Evolutionary conservation across 2,888 invertebrate genomes (phyloP).

Genomic region (Agrotis clavis): DNA sequence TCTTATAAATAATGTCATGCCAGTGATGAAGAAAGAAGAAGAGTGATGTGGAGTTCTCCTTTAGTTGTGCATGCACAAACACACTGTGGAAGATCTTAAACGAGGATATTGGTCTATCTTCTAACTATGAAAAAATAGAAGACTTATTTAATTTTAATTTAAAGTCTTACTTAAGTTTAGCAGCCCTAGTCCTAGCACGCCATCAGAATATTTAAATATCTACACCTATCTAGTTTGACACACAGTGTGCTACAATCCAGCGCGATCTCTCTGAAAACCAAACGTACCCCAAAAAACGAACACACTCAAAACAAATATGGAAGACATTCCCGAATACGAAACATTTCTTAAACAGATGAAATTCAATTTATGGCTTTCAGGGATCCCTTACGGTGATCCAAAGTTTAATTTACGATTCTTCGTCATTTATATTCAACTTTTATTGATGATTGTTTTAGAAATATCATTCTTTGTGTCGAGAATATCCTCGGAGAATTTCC

Average conservation of each 20-base stretch:
- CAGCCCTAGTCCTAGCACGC: conserved; percentile 25
- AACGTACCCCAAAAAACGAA: neutral
- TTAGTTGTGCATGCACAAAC: neutral
- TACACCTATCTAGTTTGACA: neutral
- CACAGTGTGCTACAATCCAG: neutral
- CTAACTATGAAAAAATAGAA: neutral
- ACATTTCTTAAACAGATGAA: conserved; percentile 77
- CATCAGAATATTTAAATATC: conserved; percentile 6
- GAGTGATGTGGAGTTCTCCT: neutral
- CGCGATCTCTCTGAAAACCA: neutral
- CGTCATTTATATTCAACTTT: conserved; percentile 60
- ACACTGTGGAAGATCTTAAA: neutral
- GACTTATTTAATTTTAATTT: neutral
- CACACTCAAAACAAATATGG: conserved; percentile 61
- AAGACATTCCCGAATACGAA: conserved; percentile 74
- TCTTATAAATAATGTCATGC: no score
- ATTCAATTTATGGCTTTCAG: conserved; percentile 74
- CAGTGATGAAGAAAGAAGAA: no score
- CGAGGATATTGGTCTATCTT: neutral
- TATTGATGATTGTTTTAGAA: conserved; percentile 71
- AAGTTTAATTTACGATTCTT: conserved; percentile 71
- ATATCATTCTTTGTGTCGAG: conserved; percentile 73
- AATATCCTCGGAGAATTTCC: conserved; percentile 77
- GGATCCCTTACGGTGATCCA: conserved; percentile 72
- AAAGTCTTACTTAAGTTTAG: neutral